These are phyloP conservation scores for Atherinosoma microstoma DNA, from an alignment of 2,797 vertebrate genomes.

Conservation along the genomic window DNA sequence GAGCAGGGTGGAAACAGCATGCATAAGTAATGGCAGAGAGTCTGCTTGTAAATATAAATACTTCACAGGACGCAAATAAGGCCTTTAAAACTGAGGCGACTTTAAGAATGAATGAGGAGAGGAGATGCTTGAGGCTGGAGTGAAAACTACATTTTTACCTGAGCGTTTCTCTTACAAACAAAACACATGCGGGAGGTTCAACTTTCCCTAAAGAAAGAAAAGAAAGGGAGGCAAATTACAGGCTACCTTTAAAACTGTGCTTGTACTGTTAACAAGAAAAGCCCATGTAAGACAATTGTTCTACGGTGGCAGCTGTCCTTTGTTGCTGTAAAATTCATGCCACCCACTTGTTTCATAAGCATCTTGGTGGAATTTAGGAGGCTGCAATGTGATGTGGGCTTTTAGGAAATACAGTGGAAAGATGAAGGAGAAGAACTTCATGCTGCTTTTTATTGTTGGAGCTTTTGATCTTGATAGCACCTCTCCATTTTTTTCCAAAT, in stretches of 20 bases:
- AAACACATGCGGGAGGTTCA: constrained; percentile 9
- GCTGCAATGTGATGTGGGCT: constrained; percentile 36
- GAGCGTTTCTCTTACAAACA: constrained; percentile 35
- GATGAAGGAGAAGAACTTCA: constrained; percentile 49
- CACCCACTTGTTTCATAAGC: constrained; percentile 48
- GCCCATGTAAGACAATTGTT: constrained; percentile 21
- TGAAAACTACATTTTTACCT: constrained; percentile 38
- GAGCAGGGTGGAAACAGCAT: constrained; percentile 77
- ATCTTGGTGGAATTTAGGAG: constrained; percentile 36
- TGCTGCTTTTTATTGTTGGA: constrained; percentile 58
- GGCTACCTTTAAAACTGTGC: constrained; percentile 21
- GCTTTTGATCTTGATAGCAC: constrained; percentile 66
- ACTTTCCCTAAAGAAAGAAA: constrained; percentile 3
- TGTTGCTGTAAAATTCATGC: constrained; percentile 37
- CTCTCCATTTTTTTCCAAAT: constrained; percentile 67
- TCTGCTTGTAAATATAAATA: constrained; percentile 85
- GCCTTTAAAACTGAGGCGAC: constrained; percentile 78
- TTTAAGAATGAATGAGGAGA: constrained; percentile 80
- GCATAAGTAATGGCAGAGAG: constrained; percentile 78
- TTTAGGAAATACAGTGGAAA: constrained; percentile 43
- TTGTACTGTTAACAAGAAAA: constrained; percentile 17
- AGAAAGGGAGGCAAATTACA: constrained; percentile 15
- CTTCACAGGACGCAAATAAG: constrained; percentile 77
- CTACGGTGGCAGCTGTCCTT: constrained; percentile 46
- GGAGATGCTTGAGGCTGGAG: constrained; percentile 46